Percentiles rank a stretch among this genome's conserved stretches.
Conservation (phyloP, 2,113 vertebrate genomes). For the Oryzias woworae region DNA sequence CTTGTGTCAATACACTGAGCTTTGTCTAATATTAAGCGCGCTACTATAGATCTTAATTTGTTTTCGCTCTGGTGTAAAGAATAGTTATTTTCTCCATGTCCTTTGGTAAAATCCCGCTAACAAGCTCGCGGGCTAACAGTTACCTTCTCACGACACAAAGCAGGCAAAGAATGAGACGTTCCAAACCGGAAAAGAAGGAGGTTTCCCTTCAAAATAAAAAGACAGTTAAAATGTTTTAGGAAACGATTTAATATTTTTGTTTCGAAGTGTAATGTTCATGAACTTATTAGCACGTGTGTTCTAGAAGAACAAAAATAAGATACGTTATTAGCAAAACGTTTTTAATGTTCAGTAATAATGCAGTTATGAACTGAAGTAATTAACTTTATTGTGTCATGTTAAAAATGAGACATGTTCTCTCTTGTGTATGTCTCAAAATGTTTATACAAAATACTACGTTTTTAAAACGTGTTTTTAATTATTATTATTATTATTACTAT, state of each 20-base stretch:
- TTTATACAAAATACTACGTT: too few relatives aligned
- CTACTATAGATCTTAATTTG: not conserved
- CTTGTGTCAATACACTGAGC: not conserved
- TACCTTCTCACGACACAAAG: slow-evolving; percentile 37
- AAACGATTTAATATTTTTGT: not conserved
- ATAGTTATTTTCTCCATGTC: slow-evolving; percentile 30
- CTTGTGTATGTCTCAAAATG: too few relatives aligned
- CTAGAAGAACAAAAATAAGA: too few relatives aligned
- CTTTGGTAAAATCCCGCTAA: slow-evolving; percentile 30
- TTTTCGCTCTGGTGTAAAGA: not conserved
- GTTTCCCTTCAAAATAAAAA: slow-evolving; percentile 27
- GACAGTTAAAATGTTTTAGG: accelerated
- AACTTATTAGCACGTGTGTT: not conserved
- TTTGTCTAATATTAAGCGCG: not conserved
- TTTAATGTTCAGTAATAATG: too few relatives aligned
- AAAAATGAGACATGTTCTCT: too few relatives aligned
- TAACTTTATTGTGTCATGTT: too few relatives aligned
- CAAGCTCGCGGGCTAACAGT: slow-evolving; percentile 52
- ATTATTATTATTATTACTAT: too few relatives aligned
- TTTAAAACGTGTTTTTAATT: too few relatives aligned
- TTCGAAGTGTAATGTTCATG: not conserved
- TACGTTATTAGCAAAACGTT: too few relatives aligned
- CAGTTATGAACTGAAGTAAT: too few relatives aligned
- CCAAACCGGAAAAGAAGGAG: not conserved
- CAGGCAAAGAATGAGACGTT: not conserved